Conservation (phyloP, 1,140 invertebrate species). For the Drosophila virilis region DNA sequence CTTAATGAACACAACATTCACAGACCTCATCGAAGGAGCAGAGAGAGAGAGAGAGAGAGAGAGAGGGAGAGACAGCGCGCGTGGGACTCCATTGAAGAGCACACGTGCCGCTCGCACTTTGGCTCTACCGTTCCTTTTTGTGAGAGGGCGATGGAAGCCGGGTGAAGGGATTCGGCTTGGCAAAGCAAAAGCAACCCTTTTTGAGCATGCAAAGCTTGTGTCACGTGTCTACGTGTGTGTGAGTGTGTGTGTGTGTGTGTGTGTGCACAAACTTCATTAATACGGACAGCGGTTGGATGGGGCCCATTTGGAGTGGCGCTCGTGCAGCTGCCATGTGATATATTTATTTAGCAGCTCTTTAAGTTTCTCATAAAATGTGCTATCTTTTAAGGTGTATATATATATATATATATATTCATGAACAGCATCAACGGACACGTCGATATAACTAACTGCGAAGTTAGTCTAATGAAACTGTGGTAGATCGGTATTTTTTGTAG, state of each 20-base stretch:
- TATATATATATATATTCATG: no score
- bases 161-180: background rate
- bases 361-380: no score
- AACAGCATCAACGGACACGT: no score
- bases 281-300: background rate
- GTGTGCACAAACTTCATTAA: slow-evolving; percentile 10
- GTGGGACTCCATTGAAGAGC: background rate
- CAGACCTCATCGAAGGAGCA: slow-evolving; percentile 3
- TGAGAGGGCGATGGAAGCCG: background rate
- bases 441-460: no score
- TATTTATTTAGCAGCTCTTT: background rate
- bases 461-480: no score
- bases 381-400: no score
- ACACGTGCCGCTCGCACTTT: slow-evolving; percentile 58
- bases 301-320: slow-evolving; percentile 18
- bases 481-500: no score
- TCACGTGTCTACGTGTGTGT: slow-evolving; percentile 52
- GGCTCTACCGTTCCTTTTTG: background rate
- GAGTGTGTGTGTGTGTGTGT: slow-evolving; percentile 1
- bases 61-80: no score
- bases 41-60: no score
- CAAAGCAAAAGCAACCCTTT: slow-evolving; percentile 54
- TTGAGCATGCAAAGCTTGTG: slow-evolving; percentile 65
- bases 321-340: slow-evolving; percentile 30
- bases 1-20: slow-evolving; percentile 72